Conservation (phyloP, 2,888 invertebrate species). For the Platerodrilus igneus region DNA sequence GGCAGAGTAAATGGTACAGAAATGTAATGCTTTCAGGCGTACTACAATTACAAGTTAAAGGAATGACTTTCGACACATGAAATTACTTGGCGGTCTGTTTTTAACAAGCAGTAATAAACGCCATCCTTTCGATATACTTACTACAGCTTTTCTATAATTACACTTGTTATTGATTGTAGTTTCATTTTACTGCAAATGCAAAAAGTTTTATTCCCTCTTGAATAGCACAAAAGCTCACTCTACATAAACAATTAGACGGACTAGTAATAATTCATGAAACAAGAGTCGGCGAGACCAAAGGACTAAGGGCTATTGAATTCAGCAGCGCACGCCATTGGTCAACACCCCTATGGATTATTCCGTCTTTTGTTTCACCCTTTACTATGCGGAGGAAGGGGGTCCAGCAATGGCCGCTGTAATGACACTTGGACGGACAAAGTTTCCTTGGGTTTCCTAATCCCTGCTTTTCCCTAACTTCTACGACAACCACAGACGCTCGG, state of each 20-base stretch:
- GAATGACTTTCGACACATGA: no score
- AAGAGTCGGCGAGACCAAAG: conserved; percentile 22
- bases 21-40: no score
- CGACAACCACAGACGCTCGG: conserved; percentile 34
- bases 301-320: conserved; percentile 28
- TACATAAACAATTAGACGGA: conserved; percentile 32
- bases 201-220: no score
- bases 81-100: no score
- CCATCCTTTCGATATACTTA: no score
- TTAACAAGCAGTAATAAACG: no score
- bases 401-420: conserved; percentile 48
- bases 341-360: conserved; percentile 50
- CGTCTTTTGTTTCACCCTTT: conserved; percentile 49
- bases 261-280: conserved; percentile 29
- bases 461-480: conserved; percentile 26
- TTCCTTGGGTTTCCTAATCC: conserved; percentile 39
- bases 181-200: no score
- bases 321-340: conserved; percentile 45
- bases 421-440: conserved; percentile 47
- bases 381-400: conserved; percentile 35
- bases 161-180: no score
- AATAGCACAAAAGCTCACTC: conserved; percentile 1
- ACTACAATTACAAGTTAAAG: no score
- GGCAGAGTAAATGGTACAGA: no score
- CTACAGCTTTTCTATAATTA: no score